phyloP scores from a whole-genome alignment of 1,140 invertebrate species.

The Drosophila sp. region DNA sequence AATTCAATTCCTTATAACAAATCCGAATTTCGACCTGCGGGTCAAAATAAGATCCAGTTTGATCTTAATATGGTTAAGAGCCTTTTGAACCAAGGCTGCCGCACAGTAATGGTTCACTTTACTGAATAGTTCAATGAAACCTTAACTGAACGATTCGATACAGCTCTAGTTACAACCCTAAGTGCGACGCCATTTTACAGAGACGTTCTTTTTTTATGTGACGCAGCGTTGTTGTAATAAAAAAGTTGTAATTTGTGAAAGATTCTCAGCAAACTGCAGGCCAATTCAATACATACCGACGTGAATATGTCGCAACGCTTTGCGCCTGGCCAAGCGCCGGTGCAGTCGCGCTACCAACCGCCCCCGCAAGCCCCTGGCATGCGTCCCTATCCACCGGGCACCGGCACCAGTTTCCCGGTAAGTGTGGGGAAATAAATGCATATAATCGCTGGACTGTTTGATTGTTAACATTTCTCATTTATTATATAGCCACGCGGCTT shows the following conservation, averaged over 20 bases:
- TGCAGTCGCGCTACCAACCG: constrained; percentile 78
- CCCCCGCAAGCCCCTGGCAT: constrained; percentile 79
- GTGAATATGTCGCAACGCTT: constrained; percentile 81
- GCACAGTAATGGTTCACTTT: no score
- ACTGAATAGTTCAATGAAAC: no score
- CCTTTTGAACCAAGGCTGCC: no score
- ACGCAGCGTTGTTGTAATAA: constrained; percentile 69
- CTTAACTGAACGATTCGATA: no score
- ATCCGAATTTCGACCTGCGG: no score
- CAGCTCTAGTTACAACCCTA: constrained; percentile 49
- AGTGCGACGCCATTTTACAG: constrained; percentile 70
- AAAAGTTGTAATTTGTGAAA: constrained; percentile 27
- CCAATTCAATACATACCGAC: constrained; percentile 20
- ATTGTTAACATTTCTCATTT: no score
- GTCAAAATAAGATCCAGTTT: no score
- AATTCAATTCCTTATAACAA: no score
- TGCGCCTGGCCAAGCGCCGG: constrained; percentile 80
- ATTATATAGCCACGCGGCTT: constrained; percentile 72
- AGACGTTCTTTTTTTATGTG: constrained; percentile 61
- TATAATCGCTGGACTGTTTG: no score
- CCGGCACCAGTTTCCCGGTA: constrained; percentile 77
- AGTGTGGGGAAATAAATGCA: no score
- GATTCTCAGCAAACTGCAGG: constrained; percentile 18
- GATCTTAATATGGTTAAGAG: no score
- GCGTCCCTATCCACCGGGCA: constrained; percentile 76